Conservation (phyloP, 2,888 invertebrate species). For the Resseliella maxima region DNA sequence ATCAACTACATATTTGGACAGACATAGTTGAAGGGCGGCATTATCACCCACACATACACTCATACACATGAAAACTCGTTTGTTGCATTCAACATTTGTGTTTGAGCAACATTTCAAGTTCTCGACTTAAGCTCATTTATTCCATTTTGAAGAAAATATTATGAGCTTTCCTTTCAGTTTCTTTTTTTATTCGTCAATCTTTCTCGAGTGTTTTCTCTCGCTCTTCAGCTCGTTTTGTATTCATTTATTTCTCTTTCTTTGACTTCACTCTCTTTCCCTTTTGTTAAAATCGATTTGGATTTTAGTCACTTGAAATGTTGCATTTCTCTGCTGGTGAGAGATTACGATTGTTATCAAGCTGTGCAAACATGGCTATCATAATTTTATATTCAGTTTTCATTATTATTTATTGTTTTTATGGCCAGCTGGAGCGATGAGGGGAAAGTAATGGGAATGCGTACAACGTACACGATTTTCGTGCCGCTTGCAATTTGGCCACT, state of each 20-base stretch:
- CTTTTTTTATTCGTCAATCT: background rate
- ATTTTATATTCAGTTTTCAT: slow-evolving; percentile 46
- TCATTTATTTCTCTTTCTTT: background rate
- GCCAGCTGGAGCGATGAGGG: background rate
- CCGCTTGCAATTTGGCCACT: background rate
- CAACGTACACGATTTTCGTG: background rate
- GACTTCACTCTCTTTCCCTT: background rate
- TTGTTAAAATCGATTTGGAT: background rate
- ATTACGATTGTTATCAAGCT: slow-evolving; percentile 49
- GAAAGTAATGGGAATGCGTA: background rate
- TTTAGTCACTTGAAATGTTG: background rate
- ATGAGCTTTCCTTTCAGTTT: slow-evolving; percentile 7
- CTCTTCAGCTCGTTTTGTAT: no score
- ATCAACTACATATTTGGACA: background rate
- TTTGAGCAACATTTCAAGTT: background rate
- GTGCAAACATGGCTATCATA: slow-evolving; percentile 42
- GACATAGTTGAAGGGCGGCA: background rate
- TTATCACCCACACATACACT: background rate
- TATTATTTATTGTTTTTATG: background rate
- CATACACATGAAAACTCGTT: background rate
- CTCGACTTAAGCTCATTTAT: slow-evolving; percentile 2
- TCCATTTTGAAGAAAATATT: slow-evolving; percentile 11
- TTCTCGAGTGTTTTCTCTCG: background rate
- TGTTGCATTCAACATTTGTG: background rate
- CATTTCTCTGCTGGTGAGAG: background rate